Percentiles rank a stretch among this genome's conserved stretches.
Evolutionary conservation across 1,140 invertebrate species (phyloP).

Genomic region (Calycopis cecrops): DNA sequence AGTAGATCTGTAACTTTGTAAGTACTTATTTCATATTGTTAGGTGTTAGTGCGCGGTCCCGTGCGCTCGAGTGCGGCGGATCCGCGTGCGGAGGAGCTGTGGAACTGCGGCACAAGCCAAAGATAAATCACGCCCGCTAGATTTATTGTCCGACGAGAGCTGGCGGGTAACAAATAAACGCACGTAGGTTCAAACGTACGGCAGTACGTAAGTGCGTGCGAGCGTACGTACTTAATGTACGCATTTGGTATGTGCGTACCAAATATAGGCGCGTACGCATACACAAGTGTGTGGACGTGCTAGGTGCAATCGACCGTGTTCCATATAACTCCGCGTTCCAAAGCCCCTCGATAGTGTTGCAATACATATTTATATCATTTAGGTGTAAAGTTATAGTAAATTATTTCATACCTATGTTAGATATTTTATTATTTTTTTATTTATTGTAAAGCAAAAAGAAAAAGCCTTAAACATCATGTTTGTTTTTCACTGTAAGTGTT

Average conservation of each 20-base stretch:
- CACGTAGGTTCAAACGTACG: no score
- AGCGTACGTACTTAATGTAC: no score
- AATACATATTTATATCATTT: slow-evolving; percentile 69
- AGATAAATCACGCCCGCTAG: slow-evolving; percentile 69
- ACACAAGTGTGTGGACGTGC: slow-evolving; percentile 8
- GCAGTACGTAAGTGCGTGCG: no score
- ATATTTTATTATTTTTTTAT: slow-evolving; percentile 68
- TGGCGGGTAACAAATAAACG: no score
- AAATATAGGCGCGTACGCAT: no score
- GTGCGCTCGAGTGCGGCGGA: slow-evolving; percentile 36
- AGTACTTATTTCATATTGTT: slow-evolving; percentile 68
- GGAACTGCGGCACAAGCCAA: slow-evolving; percentile 69
- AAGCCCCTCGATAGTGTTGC: slow-evolving; percentile 70
- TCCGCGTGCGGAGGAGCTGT: slow-evolving; percentile 59
- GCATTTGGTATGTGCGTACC: no score
- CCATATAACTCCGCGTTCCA: slow-evolving; percentile 63
- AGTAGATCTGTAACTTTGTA: slow-evolving; percentile 73
- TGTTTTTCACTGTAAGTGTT: slow-evolving; percentile 68
- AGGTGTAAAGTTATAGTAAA: slow-evolving; percentile 72
- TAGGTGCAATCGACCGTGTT: slow-evolving; percentile 49
- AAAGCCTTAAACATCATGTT: slow-evolving; percentile 62
- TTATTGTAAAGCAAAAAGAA: slow-evolving; percentile 65
- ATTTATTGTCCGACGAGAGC: slow-evolving; percentile 58
- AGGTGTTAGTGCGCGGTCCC: slow-evolving; percentile 38
- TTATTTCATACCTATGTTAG: slow-evolving; percentile 71